These are phyloP conservation scores for Calyptommatus sinebrachiatus DNA, from an alignment of 2,113 vertebrate species.

Conservation along the genomic window DNA sequence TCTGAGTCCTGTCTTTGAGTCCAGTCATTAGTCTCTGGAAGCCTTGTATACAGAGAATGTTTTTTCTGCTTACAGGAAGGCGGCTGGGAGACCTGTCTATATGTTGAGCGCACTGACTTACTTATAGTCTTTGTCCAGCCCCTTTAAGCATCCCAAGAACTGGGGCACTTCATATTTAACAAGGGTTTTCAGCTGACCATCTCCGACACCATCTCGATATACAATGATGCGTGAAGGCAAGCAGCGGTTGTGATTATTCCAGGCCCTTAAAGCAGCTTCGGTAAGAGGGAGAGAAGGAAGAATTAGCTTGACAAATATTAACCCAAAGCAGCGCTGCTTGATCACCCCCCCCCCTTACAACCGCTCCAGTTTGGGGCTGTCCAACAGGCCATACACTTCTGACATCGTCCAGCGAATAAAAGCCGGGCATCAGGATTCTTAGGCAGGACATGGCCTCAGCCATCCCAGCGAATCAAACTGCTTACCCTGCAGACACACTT, in stretches of 20 bases:
- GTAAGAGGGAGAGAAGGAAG: not conserved
- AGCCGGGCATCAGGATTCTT: too few species aligned
- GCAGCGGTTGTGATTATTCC: conserved; percentile 77
- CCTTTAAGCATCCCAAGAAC: conserved; percentile 84
- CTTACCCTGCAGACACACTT: conserved; percentile 77
- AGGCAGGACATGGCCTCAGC: too few species aligned
- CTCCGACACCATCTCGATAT: conserved; percentile 93
- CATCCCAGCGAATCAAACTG: not conserved
- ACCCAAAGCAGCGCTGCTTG: not conserved
- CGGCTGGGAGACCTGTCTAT: too few species aligned
- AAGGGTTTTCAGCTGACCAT: conserved; percentile 86
- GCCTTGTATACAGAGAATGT: too few species aligned
- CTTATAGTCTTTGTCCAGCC: conserved; percentile 81
- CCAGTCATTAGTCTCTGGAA: too few species aligned
- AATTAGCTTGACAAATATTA: not conserved
- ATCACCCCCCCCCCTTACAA: too few species aligned
- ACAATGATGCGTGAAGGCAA: conserved; percentile 89
- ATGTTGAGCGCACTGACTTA: conserved; percentile 58
- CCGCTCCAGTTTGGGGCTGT: too few species aligned
- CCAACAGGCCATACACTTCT: too few species aligned
- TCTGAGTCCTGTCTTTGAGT: too few species aligned
- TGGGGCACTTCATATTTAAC: conserved; percentile 90
- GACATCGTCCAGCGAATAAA: too few species aligned
- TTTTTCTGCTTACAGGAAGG: too few species aligned
- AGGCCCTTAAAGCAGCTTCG: conserved; percentile 82